Evolutionary conservation across 1,140 invertebrate species (phyloP), one percentile per base, ranked within the genome.

Genomic region (Drosophila ogumai): DNA sequence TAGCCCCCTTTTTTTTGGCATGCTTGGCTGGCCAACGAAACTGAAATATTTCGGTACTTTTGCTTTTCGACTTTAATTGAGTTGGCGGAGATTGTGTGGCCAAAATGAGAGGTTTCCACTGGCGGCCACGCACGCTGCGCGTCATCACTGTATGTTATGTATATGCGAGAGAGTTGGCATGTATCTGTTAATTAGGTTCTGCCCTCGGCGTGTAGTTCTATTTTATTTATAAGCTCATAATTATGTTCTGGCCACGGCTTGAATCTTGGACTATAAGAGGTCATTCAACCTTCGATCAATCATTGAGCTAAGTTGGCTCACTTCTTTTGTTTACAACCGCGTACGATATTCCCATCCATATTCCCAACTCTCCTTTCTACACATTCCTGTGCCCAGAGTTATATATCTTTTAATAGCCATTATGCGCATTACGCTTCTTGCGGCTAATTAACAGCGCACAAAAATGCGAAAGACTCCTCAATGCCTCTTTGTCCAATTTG

Each of bases 21-120:
- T 61, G 84, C 65, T 55, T 67, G 68, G 77, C 72, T 84, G 84
- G 40, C 60, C 84, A 80, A 65, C 81, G 73, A 88, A 88, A 84
- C 84, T 65, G 77, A 90, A 85, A 90, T 66, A 90, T 75, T 75
- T 82, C 85, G 84, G 80, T 90, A 88, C 77, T 88, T 90, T 85
- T 84, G 84, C 84, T 90, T 88, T 88, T 46, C 65, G 54, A 75
- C 69, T 63, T 81, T 86, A 81, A 86, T 86, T 86, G 85, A 82
- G 81, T 71, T 61, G 36, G 47, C 15, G 43, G 49, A 60, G 72
- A 65, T 58, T 58, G 59, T 54, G 72, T 41, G 34, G 52, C 40
- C 61, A 59, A n/a, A 55, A 25, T 40, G 57, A 73, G 71, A 28
- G 61, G 65, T 78, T 50, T 58, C 77, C 67, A 79, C 68, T 75